Evolutionary conservation across 2,797 vertebrate genomes (phyloP), one percentile per base, ranked within the genome.

Genomic region (Carapus acus): DNA sequence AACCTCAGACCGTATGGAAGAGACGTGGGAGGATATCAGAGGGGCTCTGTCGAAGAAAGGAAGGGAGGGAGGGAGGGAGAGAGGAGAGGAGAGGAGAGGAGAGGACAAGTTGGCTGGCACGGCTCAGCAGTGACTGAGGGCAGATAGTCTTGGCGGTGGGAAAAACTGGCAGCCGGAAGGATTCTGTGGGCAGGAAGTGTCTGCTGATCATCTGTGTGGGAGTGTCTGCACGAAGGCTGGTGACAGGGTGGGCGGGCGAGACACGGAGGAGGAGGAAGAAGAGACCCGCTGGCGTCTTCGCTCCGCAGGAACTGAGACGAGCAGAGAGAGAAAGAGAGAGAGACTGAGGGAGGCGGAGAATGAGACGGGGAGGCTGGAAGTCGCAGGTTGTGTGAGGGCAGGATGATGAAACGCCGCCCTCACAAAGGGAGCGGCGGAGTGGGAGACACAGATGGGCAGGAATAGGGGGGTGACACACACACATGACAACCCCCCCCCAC

Each of bases 121-220:
- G 64, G 1, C 7, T 65, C 34, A 37, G 54, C n/a, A 74, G 68
- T 50, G 29, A 73, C 74, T 69, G 54, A 70, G 71, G 78, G 76
- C 80, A 84, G 78, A 80, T 84, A 80, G 80, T 76, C 59, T 80
- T 54, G 27, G 49, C 65, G n/a, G n/a, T 77, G 59, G 42, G 72
- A 76, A 54, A 63, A 70, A 67, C 62, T 81, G 80, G 80, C 78
- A 81, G 71, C 60, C 56, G 2, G 14, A 65, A 63, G 69, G 60
- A 56, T 66, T 74, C 58, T 67, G 46, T 62, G 76, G 63, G 69
- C 70, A 80, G 81, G 71, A 80, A 76, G 71, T 82, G 71, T 79
- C 77, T 77, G 73, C 67, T 81, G 83, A 73, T 82, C 83, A 82
- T 87, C 78, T 76, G 77, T 49, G 80, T 67, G 71, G 79, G 78